Percentiles rank a stretch among this genome's conserved stretches.
Evolutionary conservation across 2,888 invertebrate genomes (phyloP).

Genomic region (Oscheius onirici): DNA sequence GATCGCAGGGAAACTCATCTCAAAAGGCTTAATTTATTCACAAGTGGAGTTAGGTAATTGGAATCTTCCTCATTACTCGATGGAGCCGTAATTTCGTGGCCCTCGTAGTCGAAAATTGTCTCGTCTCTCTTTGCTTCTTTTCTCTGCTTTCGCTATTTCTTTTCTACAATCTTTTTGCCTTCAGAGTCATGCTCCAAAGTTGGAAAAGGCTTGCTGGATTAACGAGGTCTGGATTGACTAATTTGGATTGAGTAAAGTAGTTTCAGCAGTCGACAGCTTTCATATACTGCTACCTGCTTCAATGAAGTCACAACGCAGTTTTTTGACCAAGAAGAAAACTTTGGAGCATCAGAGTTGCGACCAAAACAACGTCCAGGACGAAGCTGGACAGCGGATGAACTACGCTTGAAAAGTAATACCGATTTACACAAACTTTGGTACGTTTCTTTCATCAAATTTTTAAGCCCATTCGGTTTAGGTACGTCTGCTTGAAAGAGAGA

Average conservation of each 20-base stretch:
- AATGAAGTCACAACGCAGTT: constrained; percentile 44
- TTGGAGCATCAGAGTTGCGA: constrained; percentile 56
- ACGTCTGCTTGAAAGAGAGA: constrained; percentile 87
- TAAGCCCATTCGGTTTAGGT: constrained; percentile 75
- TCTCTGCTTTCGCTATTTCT: neutral
- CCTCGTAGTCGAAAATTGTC: no score
- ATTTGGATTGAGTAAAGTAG: neutral
- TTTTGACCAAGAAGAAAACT: constrained; percentile 63
- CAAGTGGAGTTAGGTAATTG: no score
- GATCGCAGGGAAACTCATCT: no score
- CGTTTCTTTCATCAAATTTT: constrained; percentile 25
- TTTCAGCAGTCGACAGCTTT: neutral
- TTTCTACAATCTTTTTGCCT: neutral
- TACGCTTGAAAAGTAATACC: constrained; percentile 90
- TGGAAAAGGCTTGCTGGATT: neutral
- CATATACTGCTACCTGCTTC: neutral
- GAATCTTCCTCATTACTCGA: no score
- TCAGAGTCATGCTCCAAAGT: neutral
- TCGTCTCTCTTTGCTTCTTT: no score
- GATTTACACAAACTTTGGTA: constrained; percentile 98
- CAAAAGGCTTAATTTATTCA: no score
- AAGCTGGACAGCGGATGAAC: constrained; percentile 86
- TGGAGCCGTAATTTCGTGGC: no score
- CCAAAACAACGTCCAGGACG: constrained; percentile 63
- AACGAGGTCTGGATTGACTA: neutral